Percentiles rank a stretch among this genome's conserved stretches.
Conservation (phyloP, 2,888 invertebrate species). For the Lycophotia porphyrea region DNA sequence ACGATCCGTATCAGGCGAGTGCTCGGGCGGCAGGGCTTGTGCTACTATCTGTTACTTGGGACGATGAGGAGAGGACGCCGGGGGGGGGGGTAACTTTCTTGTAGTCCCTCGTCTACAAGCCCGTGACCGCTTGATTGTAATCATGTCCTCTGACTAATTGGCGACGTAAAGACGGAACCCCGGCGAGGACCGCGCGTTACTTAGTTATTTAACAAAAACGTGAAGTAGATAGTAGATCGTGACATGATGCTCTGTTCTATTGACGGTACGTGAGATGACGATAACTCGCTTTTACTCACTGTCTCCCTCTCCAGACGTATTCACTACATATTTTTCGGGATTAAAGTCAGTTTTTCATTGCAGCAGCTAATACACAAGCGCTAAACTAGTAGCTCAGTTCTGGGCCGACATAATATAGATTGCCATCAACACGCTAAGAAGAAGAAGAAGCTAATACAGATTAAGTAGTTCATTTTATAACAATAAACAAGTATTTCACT, state of each 20-base stretch:
- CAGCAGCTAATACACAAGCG: background rate
- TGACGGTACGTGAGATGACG: background rate
- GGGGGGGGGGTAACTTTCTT: constrained; percentile 32
- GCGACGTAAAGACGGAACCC: background rate
- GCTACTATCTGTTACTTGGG: background rate
- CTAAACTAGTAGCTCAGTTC: too few species aligned
- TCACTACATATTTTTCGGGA: background rate
- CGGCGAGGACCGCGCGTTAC: constrained; percentile 1
- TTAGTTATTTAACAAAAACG: constrained; percentile 8
- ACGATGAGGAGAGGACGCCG: background rate
- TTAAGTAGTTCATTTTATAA: too few species aligned
- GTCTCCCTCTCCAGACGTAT: background rate
- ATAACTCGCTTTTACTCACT: constrained; percentile 22
- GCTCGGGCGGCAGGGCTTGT: background rate
- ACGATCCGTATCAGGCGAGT: constrained; percentile 14
- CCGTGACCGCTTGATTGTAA: constrained; percentile 39
- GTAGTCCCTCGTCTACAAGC: constrained; percentile 15
- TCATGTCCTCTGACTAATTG: constrained; percentile 35
- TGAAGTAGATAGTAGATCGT: too few species aligned
- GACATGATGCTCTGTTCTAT: constrained; percentile 30
- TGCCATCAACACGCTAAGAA: too few species aligned
- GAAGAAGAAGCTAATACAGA: too few species aligned
- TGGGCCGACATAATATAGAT: too few species aligned
- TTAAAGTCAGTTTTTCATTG: constrained; percentile 10
- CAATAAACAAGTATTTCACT: too few species aligned